Base-by-base conservation (phyloP, 2,797 vertebrate species). In the Corythornis leucogaster region DNA sequence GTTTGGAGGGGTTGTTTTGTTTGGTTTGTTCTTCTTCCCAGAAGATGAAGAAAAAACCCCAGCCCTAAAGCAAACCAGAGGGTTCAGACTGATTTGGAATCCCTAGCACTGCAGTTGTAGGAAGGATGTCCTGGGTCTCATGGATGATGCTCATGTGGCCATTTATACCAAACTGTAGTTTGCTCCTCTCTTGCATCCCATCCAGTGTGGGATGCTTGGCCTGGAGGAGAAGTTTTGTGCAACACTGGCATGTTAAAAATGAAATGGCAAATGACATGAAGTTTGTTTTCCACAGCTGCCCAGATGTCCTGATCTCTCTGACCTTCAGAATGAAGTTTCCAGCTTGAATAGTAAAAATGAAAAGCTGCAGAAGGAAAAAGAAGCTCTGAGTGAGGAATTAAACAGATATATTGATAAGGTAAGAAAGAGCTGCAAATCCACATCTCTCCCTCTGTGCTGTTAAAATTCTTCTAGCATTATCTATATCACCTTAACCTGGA, bases 361-460 rank as follows among this genome's bases (percentile, higher is more conserved):
- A 43, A 97, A 98, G 93, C 93, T 98, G 77, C 92, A 97, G 84
- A 95, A 98, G 77, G 98, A 98, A 58, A 98, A 98, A 38, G 98
- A 98, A 89, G 96, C 97, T 43, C 92, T 98, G 63, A 96, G 95
- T 33, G 97, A 98, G 74, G 98, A 98, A 58, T 84, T 98, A 62
- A 97, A 88, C 57, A 96, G 94, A 81, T 98, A 96, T 17, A 68
- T 97, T 9, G 98, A 98, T 64, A 98, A 98, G 98, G 98, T 98
- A 95, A 62, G 91, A 25, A 13, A 62, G 50, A 55, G 8, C n/a
- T 57, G 42, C 22, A 48, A 33, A 48, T 6, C 38, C 35, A 1
- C 6, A 12, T 35, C 17, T 0, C 17, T 18, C 0, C 2, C 16
- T 35, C 4, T 1, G 0, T 33, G 51, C 70, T 81, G 31, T 12